Base-by-base conservation (phyloP, 2,113 vertebrate genomes). In the Aplodontia rufa region DNA sequence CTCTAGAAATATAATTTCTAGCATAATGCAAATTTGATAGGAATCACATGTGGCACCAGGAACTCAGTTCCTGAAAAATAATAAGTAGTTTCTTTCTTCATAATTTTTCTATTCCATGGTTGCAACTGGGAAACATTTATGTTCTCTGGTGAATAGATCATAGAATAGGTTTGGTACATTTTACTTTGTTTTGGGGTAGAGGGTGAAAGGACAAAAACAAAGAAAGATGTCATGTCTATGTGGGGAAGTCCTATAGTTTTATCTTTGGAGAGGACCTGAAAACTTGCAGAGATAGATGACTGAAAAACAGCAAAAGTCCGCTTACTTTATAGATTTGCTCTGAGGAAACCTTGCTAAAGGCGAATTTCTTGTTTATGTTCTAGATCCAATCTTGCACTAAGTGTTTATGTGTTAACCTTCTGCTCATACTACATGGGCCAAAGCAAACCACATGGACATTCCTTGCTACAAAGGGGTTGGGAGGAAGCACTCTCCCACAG, bases 241-340 rank as follows among this genome's bases (percentile, higher is more conserved):
- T 14, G 28, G 58, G 32, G 10, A 16, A 49, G 51, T 30, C 22
- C 11, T 81, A 1, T 51, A 35, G 9, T 7, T 5, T 32, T 42
- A 16, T 17, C 3, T 5, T 62, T 37, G 13, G 0, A 42, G 7
- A 47, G 26, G 5, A 42, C 28, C 42, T 1, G 14, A 4, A 66
- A 42, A 64, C 8, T 5, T 0, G 35, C 35, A 80, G 5, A 4
- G 11, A 28, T 45, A 19, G 3, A 6, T 47, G 12, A 11, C 60
- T 26, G 68, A 62, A 14, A 5, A 9, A 14, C 2, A 14, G 6
- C 37, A 20, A 32, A 60, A 1, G 3, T 71, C 62, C 11, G 4
- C 20, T 30, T 12, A 0, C 28, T 69, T 58, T 49, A 49, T 9
- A 16, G 8, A 55, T 75, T 53, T 42, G 35, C 66, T 81, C 4